phyloP scores from a whole-genome alignment of 2,797 vertebrate genomes.

The Thripadectes ignobilis region DNA sequence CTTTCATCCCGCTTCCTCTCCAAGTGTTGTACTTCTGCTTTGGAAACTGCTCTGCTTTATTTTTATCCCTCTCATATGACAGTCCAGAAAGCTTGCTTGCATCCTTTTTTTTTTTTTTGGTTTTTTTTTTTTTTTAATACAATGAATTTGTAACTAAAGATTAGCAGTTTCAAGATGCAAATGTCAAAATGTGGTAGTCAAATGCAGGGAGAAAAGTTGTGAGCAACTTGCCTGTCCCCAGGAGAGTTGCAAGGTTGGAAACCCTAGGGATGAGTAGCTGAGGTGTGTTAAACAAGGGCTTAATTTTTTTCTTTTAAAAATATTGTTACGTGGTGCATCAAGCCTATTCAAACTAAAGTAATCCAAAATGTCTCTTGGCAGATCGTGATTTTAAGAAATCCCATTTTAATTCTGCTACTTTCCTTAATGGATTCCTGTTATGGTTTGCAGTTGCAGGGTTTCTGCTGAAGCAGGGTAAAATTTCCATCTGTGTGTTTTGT shows the following conservation, averaged over 20 bases:
- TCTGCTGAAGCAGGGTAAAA: background rate
- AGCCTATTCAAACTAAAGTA: background rate
- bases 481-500: background rate
- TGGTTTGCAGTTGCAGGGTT: background rate
- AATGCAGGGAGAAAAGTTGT: background rate
- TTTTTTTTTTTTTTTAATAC: background rate
- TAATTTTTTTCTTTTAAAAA: background rate
- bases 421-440: background rate
- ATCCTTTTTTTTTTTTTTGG: background rate
- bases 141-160: constrained; percentile 58
- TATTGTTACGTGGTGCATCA: background rate
- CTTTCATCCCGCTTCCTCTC: background rate
- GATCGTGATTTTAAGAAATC: background rate
- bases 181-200: background rate
- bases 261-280: background rate
- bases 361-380: background rate
- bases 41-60: constrained; percentile 9
- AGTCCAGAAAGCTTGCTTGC: constrained; percentile 21
- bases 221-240: background rate
- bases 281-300: background rate
- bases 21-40: background rate
- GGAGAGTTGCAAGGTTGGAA: background rate
- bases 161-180: constrained; percentile 4
- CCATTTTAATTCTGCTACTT: background rate
- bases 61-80: constrained; percentile 38